A percentile compares a stretch with the other conserved stretches of the same genome.
These are phyloP conservation scores for Pharmacophagus antenor DNA, from an alignment of 2,888 invertebrate species.

Conservation along the genomic window DNA sequence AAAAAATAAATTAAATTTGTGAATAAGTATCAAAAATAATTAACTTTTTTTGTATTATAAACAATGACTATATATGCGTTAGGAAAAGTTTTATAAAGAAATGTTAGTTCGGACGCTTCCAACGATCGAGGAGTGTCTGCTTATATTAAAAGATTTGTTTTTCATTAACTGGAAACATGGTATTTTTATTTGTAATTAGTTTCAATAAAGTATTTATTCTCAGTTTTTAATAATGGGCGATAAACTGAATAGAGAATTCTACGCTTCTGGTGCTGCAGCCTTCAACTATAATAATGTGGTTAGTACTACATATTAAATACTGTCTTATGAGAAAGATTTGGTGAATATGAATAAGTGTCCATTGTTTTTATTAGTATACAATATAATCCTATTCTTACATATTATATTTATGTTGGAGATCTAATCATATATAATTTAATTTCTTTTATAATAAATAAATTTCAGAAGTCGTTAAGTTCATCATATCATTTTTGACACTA, in stretches of 20 bases:
- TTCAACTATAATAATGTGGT: slow-evolving; percentile 78
- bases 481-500: too few relatives aligned
- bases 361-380: neutral
- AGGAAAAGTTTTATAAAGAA: slow-evolving; percentile 34
- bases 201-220: slow-evolving; percentile 46
- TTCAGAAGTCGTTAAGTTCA: too few relatives aligned
- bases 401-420: too few relatives aligned
- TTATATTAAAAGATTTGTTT: slow-evolving; percentile 37
- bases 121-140: slow-evolving; percentile 46
- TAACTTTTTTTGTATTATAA: neutral
- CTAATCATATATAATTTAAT: too few relatives aligned
- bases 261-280: slow-evolving; percentile 64
- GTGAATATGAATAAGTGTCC: neutral
- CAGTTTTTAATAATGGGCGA: slow-evolving; percentile 60
- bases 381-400: too few relatives aligned
- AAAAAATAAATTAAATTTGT: neutral
- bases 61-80: neutral
- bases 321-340: too few relatives aligned
- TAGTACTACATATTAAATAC: slow-evolving; percentile 42
- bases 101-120: slow-evolving; percentile 69
- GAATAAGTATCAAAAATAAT: neutral
- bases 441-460: too few relatives aligned
- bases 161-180: slow-evolving; percentile 38
- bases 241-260: slow-evolving; percentile 70
- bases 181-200: slow-evolving; percentile 42